A percentile compares a stretch with the other conserved stretches of the same genome.
Conservation (phyloP, 2,113 vertebrate genomes). For the Proterorhinus semilunaris region DNA sequence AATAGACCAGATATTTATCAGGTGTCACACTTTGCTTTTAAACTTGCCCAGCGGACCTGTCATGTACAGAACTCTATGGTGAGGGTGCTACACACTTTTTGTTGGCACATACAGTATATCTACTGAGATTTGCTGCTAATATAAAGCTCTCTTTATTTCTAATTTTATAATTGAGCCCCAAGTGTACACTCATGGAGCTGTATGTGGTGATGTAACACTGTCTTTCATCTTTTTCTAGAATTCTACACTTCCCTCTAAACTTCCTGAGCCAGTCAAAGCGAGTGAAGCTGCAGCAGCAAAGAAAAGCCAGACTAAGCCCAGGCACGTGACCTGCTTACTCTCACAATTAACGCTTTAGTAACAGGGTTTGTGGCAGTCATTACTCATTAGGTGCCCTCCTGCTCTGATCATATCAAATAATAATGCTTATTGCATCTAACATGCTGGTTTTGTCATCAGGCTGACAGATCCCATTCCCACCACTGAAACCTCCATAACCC, state of each 20-base stretch:
- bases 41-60: conserved; percentile 88
- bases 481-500: conserved; percentile 96
- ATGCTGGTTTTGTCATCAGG: conserved; percentile 66
- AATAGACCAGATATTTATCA: conserved; percentile 97
- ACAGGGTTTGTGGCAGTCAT: conserved; percentile 29
- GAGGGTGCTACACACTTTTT: conserved; percentile 33
- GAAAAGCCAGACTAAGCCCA: conserved; percentile 92
- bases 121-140: neutral
- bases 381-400: conserved; percentile 27
- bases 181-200: neutral
- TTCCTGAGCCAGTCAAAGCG: conserved; percentile 94
- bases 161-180: neutral
- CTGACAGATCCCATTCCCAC: conserved; percentile 95
- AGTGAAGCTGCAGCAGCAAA: conserved; percentile 96
- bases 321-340: conserved; percentile 69
- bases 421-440: conserved; percentile 14
- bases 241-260: conserved; percentile 88
- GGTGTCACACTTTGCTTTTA: conserved; percentile 95
- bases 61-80: conserved; percentile 94
- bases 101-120: neutral
- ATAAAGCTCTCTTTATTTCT: neutral
- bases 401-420: too few relatives aligned
- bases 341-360: conserved; percentile 29
- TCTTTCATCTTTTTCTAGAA: conserved; percentile 76
- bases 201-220: neutral